Conservation (phyloP, 2,797 vertebrate genomes). For the Anguilla marmorata region DNA sequence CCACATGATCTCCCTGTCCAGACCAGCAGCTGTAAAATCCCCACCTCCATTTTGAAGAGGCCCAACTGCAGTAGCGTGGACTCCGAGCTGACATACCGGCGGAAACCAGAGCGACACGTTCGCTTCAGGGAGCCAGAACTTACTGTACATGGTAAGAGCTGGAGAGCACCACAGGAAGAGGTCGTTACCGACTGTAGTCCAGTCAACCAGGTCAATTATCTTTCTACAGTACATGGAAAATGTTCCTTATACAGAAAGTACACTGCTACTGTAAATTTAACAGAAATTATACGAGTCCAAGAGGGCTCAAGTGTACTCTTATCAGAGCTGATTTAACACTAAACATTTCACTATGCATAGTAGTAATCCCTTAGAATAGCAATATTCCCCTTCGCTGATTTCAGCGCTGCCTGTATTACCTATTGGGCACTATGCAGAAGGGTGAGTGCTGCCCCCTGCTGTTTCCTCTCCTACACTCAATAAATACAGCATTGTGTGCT, state of each 20-base stretch:
- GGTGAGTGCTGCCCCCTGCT: slow-evolving; percentile 33
- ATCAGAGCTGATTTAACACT: neutral
- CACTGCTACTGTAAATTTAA: neutral
- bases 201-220: neutral
- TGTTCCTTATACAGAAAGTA: neutral
- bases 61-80: slow-evolving; percentile 52
- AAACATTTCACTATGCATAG: neutral
- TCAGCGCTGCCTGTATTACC: slow-evolving; percentile 5
- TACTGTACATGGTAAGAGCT: slow-evolving; percentile 76
- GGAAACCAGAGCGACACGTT: slow-evolving; percentile 79
- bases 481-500: neutral
- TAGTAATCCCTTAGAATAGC: neutral
- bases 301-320: neutral
- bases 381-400: neutral
- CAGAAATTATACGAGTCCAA: neutral
- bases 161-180: neutral
- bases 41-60: slow-evolving; percentile 85
- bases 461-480: neutral
- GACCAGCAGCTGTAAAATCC: slow-evolving; percentile 68
- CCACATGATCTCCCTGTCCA: slow-evolving; percentile 41
- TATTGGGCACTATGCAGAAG: neutral
- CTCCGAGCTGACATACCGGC: slow-evolving; percentile 59
- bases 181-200: neutral
- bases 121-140: slow-evolving; percentile 87
- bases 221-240: neutral